A percentile compares a stretch with the other conserved stretches of the same genome.
Evolutionary conservation across 92 coral and sea anemone species (phyloP).

Genomic region (Porites evermanni): DNA sequence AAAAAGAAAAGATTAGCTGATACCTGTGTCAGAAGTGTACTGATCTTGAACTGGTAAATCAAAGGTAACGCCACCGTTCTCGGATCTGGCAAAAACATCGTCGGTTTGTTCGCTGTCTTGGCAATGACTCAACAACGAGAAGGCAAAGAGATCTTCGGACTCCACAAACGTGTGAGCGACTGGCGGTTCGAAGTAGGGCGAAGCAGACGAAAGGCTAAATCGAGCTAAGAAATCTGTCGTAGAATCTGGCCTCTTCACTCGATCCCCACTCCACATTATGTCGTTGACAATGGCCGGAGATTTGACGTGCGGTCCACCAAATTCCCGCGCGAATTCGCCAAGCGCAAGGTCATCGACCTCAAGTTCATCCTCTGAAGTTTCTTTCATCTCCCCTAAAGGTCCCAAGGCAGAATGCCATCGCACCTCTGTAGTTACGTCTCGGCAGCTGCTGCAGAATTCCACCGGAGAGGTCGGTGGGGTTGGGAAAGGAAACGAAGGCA

Average conservation of each 20-base stretch:
- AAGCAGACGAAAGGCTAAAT: conserved; percentile 67
- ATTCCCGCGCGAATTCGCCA: conserved; percentile 52
- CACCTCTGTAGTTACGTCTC: conserved; percentile 44
- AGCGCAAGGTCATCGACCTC: conserved; percentile 56
- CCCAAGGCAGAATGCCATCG: conserved; percentile 42
- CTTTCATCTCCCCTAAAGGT: conserved; percentile 41
- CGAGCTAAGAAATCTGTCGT: conserved; percentile 78
- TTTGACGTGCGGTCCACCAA: conserved; percentile 31
- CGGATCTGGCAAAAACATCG: conserved; percentile 19
- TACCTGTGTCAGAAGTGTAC: conserved; percentile 39
- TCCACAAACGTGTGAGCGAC: conserved; percentile 50
- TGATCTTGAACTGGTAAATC: conserved; percentile 17
- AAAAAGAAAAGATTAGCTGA: neutral
- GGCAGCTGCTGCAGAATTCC: conserved; percentile 40
- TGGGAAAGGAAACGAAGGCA: conserved; percentile 55
- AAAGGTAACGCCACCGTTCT: conserved; percentile 6
- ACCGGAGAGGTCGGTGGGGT: conserved; percentile 89
- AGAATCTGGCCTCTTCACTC: conserved; percentile 79
- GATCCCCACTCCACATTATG: conserved; percentile 90
- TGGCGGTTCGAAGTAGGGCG: conserved; percentile 64
- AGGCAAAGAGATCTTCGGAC: conserved; percentile 72
- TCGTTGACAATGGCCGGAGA: conserved; percentile 84
- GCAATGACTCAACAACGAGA: conserved; percentile 39
- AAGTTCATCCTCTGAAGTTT: conserved; percentile 55
- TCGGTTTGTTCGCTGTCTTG: conserved; percentile 7